Conservation (phyloP, 1,140 invertebrate genomes). For the Cataglyphis hispanica region DNA sequence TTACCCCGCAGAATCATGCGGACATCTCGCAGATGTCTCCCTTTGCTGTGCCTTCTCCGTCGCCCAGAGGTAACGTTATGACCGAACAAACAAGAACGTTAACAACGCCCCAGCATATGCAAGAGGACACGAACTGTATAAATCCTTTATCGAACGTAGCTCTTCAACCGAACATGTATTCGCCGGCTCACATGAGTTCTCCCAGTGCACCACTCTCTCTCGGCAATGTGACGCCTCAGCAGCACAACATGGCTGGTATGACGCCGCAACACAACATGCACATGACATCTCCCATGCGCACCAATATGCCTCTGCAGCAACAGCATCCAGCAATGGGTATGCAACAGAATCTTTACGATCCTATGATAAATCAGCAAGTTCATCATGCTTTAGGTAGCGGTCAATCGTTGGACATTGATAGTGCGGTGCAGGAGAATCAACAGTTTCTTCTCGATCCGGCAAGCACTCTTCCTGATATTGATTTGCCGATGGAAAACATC, state of each 20-base stretch:
- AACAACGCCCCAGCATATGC: constrained; percentile 86
- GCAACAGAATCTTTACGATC: constrained; percentile 81
- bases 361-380: constrained; percentile 82
- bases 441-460: constrained; percentile 82
- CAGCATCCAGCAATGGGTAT: constrained; percentile 84
- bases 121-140: constrained; percentile 85
- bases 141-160: constrained; percentile 87
- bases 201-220: constrained; percentile 76
- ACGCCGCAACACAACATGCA: constrained; percentile 81
- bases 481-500: constrained; percentile 80
- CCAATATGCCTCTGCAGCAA: constrained; percentile 81
- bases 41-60: constrained; percentile 85
- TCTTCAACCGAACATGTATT: constrained; percentile 87
- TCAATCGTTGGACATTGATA: constrained; percentile 78
- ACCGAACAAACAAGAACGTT: constrained; percentile 86
- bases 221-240: constrained; percentile 80
- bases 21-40: constrained; percentile 86
- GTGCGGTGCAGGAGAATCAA: constrained; percentile 77
- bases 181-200: constrained; percentile 84
- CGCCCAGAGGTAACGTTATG: constrained; percentile 86
- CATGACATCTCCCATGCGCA: constrained; percentile 77
- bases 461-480: constrained; percentile 81
- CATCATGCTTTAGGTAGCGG: constrained; percentile 77
- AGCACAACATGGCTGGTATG: constrained; percentile 74
- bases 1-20: constrained; percentile 84